Evolutionary conservation across 2,888 invertebrate species (phyloP), one percentile per base, ranked within the genome.

Genomic region (Torymus aiolomorphi): DNA sequence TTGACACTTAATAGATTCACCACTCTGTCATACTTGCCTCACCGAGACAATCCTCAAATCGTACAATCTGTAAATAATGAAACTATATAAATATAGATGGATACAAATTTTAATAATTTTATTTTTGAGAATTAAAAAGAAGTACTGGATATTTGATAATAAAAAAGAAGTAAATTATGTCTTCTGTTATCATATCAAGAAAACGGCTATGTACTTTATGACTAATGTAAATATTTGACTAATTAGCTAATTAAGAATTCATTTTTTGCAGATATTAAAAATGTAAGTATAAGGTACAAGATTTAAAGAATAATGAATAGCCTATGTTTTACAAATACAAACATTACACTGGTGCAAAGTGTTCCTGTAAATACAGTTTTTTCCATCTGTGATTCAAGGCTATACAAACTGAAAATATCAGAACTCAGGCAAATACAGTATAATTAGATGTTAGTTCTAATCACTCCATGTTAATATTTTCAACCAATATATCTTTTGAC

Each of bases 21-120:
- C 78, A 84, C 73, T 70, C 70, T 73, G 42, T 80, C 80, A 82
- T 82, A 75, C 77, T 82, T 82, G 80, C 71, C 75, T 79, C 67
- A 51, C 75, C 80, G 77, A 67, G 80, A 74, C 80, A 80, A 80
- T 67, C 12, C 66, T 49, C 52, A 31, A n/a, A 59, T 70, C 63
- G 16, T 3, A 12, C 18, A 71, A 74, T 66, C 76, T 77, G 65
- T 16, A 80, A 77, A 63, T 42, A 42, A 42, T 42, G 8, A 16
- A 11, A 69, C 16, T 63, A 57, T 3, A 62, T 16, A 62, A 13
- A 12, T 42, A 42, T 42, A 5, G 8, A 42, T 42, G 42, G 42
- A 42, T 42, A 42, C 0, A 42, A 8, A 31, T 5, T 5, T 31
- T 42, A 42, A 42, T 5, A 1, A 42, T 8, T 42, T 42, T 42